Percentiles rank a stretch among this genome's conserved stretches.
Conservation (phyloP, 2,888 invertebrate genomes). For the Heliconius cydno region DNA sequence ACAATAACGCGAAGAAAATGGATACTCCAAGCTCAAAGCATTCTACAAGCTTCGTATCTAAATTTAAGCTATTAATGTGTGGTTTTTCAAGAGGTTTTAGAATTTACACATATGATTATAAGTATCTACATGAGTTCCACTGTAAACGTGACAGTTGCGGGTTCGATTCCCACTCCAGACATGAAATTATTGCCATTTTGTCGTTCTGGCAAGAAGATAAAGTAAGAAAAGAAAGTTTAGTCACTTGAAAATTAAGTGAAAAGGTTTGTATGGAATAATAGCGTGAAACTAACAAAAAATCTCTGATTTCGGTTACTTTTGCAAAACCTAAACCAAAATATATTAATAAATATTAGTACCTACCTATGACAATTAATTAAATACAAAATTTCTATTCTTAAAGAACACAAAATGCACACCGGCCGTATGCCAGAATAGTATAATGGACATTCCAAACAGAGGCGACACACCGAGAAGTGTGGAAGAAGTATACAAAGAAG, state of each 20-base stretch:
- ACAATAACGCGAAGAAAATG: constrained; percentile 28
- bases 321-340: too few relatives aligned
- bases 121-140: neutral
- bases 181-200: neutral
- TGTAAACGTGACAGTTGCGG: neutral
- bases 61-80: constrained; percentile 2
- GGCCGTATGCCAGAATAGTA: constrained; percentile 89
- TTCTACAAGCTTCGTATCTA: constrained; percentile 17
- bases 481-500: constrained; percentile 90
- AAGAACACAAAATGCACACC: constrained; percentile 87
- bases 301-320: too few relatives aligned
- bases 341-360: too few relatives aligned
- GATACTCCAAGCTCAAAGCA: constrained; percentile 28
- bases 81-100: neutral
- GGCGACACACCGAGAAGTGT: constrained; percentile 85
- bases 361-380: too few relatives aligned
- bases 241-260: too few relatives aligned
- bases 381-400: constrained; percentile 47
- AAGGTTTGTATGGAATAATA: too few relatives aligned
- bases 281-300: too few relatives aligned
- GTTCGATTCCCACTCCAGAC: neutral
- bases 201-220: neutral
- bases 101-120: neutral
- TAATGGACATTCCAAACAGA: constrained; percentile 86
- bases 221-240: too few relatives aligned